Evolutionary conservation across 2,797 vertebrate species (phyloP).

Genomic region (Myiotriccus ornatus): DNA sequence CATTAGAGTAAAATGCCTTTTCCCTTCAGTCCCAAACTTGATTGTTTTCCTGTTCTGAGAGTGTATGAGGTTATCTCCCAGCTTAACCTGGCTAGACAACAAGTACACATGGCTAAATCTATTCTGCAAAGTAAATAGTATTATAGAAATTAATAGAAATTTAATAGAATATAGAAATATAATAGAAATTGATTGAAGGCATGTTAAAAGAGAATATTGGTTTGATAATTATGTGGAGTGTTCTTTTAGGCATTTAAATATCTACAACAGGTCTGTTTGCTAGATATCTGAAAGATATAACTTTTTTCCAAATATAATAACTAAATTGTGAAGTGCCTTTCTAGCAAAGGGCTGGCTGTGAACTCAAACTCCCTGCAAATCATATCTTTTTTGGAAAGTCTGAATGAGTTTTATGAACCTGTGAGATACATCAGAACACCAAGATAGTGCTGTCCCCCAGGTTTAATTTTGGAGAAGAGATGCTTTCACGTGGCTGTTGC

Average conservation of each 20-base stretch:
- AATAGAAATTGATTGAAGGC: background rate
- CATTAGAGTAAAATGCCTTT: background rate
- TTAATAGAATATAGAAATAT: no score
- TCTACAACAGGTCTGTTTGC: background rate
- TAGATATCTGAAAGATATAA: background rate
- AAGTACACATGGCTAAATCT: background rate
- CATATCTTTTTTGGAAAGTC: background rate
- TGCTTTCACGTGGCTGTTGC: background rate
- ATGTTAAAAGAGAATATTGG: background rate
- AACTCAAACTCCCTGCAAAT: background rate
- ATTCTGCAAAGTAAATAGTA: background rate
- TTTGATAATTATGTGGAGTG: background rate
- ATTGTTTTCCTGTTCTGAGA: background rate
- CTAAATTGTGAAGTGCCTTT: background rate
- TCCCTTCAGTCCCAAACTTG: background rate
- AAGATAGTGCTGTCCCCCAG: background rate
- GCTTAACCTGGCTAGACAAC: background rate
- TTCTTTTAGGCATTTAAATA: background rate
- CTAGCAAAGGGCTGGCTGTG: background rate
- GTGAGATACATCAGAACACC: background rate
- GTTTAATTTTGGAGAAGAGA: background rate
- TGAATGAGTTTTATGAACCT: background rate
- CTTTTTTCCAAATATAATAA: background rate
- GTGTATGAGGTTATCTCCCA: background rate
- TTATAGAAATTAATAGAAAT: no score